Evolutionary conservation across 1,140 invertebrate species (phyloP).

Genomic region (Coelopa frigida): DNA sequence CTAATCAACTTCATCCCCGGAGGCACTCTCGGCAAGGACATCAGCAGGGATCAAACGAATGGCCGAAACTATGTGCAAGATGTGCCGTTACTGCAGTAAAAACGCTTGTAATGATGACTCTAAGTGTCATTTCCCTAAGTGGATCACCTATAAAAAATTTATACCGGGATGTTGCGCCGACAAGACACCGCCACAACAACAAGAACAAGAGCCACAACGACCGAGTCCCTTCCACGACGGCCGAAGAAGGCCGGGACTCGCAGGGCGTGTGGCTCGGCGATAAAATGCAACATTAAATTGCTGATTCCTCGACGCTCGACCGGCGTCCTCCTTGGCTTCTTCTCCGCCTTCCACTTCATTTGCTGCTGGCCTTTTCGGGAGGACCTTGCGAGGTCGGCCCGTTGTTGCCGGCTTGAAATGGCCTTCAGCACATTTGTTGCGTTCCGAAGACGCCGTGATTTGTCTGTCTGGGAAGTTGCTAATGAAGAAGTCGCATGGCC

Average conservation of each 20-base stretch:
- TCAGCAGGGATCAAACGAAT: conserved; percentile 39
- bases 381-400: no score
- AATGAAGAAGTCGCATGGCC: no score
- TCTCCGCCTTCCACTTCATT: no score
- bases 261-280: conserved; percentile 21
- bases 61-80: conserved; percentile 46
- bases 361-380: no score
- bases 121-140: conserved; percentile 45
- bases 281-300: conserved; percentile 44
- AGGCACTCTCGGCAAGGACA: background rate
- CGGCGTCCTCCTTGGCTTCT: no score
- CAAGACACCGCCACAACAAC: conserved; percentile 7
- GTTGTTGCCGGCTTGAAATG: no score
- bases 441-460: no score
- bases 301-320: no score
- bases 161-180: conserved; percentile 28
- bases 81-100: conserved; percentile 44
- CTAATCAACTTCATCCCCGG: background rate
- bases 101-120: conserved; percentile 45
- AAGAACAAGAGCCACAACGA: conserved; percentile 6
- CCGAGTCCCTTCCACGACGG: background rate
- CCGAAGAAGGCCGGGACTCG: background rate
- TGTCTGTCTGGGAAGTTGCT: no score
- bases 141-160: conserved; percentile 46
- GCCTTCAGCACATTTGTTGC: no score